These are phyloP conservation scores for Aix galericulata DNA, from an alignment of 2,113 vertebrate species.

Conservation along the genomic window DNA sequence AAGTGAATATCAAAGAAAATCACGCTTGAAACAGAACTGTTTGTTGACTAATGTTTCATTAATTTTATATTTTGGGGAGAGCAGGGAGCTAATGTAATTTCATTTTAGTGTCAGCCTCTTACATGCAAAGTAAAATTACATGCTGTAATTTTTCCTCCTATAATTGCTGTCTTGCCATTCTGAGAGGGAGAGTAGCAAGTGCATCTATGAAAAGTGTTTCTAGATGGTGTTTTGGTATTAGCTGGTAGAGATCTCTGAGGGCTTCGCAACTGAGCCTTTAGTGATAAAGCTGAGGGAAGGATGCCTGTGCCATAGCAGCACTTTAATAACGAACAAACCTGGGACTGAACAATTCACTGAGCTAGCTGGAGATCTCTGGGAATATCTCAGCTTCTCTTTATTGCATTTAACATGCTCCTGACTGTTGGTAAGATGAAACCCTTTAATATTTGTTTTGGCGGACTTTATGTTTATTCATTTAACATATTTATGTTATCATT, in stretches of 20 bases:
- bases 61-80: not conserved
- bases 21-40: not conserved
- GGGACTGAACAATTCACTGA: not conserved
- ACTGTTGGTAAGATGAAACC: not conserved
- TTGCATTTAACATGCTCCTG: not conserved
- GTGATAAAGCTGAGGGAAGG: not conserved
- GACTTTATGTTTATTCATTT: not conserved
- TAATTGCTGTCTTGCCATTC: not conserved
- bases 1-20: not conserved
- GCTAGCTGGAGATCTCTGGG: not conserved
- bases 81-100: not conserved
- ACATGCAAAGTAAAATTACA: not conserved
- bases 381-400: not conserved
- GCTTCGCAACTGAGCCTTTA: not conserved
- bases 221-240: not conserved
- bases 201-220: slow-evolving; percentile 7
- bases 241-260: not conserved
- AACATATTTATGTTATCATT: not conserved
- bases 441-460: not conserved
- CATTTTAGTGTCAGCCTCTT: not conserved
- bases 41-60: not conserved
- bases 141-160: not conserved
- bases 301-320: not conserved
- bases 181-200: not conserved
- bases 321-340: not conserved